Base-by-base conservation (phyloP, 2,113 vertebrate genomes). In the Neofelis nebulosa region DNA sequence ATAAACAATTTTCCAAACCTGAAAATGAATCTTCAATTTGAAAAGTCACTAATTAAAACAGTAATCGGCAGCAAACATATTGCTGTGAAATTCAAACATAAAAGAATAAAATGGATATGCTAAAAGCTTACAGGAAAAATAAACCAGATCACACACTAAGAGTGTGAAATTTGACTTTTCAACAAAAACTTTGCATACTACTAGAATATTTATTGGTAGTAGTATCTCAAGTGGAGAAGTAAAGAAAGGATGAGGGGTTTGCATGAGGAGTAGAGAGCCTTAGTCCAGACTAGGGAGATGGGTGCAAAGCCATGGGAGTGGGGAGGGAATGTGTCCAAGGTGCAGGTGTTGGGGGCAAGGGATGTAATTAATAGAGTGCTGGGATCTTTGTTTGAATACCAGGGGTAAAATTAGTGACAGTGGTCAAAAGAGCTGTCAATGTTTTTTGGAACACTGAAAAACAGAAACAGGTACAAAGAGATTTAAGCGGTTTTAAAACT, bases 291-390 rank as follows among this genome's bases (percentile, higher is more conserved):
- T 0, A 29, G 14, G 41, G 5, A 61, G 36, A 9, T 68, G n/a
- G 5, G 23, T 4, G 2, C 4, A 15, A 41, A 7, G 5, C 27
- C 15, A 4, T 1, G 2, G 45, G 45, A 4, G 4, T 16, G 0
- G 8, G n/a, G 1, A 7, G 0, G 71, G 66, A 69, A 18, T n/a
- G 19, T 23, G 12, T 23, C 50, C 31, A 14, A 57, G 45, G 65
- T 52, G 2, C 36, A 4, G 41, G 18, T 14, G 31, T 9, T 19
- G 33, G 8, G 16, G 57, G 10, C 4, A 18, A 16, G 8, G 36
- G 6, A 12, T 36, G 10, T 19, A 31, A 82, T 14, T 38, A 36
- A 45, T 4, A 45, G 0, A 27, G 29, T 23, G 33, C 7, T 79
- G 36, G 16, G 5, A 18, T 71, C 81, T 95, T n/a, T 3, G 33